Conservation (phyloP, 2,888 invertebrate genomes). For the Pegoplata infirma region DNA sequence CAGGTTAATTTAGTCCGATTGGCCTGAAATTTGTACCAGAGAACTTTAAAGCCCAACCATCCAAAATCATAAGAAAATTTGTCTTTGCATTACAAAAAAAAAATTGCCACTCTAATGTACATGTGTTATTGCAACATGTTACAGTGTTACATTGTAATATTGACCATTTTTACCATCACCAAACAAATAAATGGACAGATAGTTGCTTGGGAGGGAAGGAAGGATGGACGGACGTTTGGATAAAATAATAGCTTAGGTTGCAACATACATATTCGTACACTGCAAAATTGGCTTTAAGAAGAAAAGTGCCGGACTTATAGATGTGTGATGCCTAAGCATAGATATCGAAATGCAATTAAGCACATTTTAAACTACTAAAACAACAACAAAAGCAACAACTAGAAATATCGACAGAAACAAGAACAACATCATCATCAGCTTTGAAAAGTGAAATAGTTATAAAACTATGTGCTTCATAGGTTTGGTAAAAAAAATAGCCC, state of each 20-base stretch:
- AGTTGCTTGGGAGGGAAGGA: neutral
- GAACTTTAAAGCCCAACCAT: too few relatives aligned
- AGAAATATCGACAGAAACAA: conserved; percentile 17
- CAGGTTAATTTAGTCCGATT: too few relatives aligned
- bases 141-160: conserved; percentile 36
- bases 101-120: neutral
- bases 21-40: too few relatives aligned
- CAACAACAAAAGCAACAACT: conserved; percentile 37
- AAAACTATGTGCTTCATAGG: too few relatives aligned
- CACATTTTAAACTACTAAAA: conserved; percentile 53
- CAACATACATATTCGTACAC: too few relatives aligned
- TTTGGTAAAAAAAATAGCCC: too few relatives aligned
- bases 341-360: conserved; percentile 77
- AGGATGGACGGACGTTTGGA: neutral
- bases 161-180: conserved; percentile 13
- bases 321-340: conserved; percentile 75
- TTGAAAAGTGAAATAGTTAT: neutral
- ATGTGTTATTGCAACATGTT: conserved; percentile 22
- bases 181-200: conserved; percentile 31
- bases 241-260: conserved; percentile 29
- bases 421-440: conserved; percentile 39
- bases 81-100: too few relatives aligned
- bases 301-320: conserved; percentile 59
- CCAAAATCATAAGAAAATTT: too few relatives aligned
- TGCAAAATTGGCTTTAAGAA: conserved; percentile 47